Base-by-base conservation (phyloP, 2,888 invertebrate species). In the Agriotes lineatus region DNA sequence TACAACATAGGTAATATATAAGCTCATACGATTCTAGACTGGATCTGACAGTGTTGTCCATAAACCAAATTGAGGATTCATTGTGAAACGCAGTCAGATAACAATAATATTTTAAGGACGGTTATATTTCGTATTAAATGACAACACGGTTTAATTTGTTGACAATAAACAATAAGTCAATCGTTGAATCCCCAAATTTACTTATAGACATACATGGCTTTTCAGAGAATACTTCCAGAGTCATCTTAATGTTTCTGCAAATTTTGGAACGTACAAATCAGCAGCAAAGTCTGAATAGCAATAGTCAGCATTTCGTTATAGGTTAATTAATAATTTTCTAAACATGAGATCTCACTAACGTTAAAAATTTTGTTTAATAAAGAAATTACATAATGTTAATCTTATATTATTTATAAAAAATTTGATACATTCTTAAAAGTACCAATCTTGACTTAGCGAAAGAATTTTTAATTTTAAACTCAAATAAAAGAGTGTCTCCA, bases 51-150 rank as follows among this genome's bases (percentile, higher is more conserved):
- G 70, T 71, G 72, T 72, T 54, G 72, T 75, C 74, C 64, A 72
- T 74, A 74, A 75, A 73, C 62, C 69, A 77, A 76, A 69, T 76
- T 73, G 76, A 74, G 76, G 75, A 76, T 75, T 74, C 61, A 35
- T 25, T 58, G 16, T 67, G 50, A 58, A 69, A 69, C 59, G 50
- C 67, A 65, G 62, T 64, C 48, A 33, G 54, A 66, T 65, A 61
- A 57, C 25, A 61, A 61, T 61, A 56, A 68, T 68, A 68, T 22
- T 68, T 65, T 65, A 81, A 82, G 83, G 83, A 83, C 83, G 83
- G 83, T 82, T 82, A 80, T 80, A 82, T 78, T 82, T 82, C 80
- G 80, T 80, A 82, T 80, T 75, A 72, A 74, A 73, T 70, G 72
- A 72, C 59, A 69, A 70, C 54, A 61, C 58, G 60, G 57, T 67